These are phyloP conservation scores for Cyclura pinguis DNA, from an alignment of 2,797 vertebrate genomes.

Conservation along the genomic window DNA sequence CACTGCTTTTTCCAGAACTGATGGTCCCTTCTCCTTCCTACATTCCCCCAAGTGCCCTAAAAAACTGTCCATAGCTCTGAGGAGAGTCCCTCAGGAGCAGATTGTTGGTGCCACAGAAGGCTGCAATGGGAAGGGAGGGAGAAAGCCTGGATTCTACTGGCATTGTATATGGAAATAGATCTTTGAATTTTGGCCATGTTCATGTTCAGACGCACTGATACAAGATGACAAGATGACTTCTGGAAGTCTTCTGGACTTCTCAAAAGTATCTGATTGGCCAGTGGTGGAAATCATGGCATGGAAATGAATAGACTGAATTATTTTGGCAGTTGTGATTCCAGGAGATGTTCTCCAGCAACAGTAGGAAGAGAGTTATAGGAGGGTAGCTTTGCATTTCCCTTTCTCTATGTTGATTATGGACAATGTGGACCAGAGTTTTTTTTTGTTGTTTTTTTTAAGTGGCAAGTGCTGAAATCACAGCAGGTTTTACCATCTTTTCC, in stretches of 20 bases:
- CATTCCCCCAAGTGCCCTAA: too few relatives aligned
- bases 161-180: too few relatives aligned
- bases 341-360: background rate
- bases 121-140: too few relatives aligned
- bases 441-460: background rate
- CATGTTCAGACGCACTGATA: background rate
- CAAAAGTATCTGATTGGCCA: too few relatives aligned
- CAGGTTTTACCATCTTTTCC: constrained; percentile 18
- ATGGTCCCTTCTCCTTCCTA: too few relatives aligned
- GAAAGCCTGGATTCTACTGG: too few relatives aligned
- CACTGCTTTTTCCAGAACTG: too few relatives aligned
- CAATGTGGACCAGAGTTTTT: background rate
- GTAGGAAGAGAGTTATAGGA: background rate
- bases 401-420: background rate
- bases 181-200: too few relatives aligned
- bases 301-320: background rate
- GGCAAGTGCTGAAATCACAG: constrained; percentile 26
- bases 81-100: too few relatives aligned
- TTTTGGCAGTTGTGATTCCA: background rate
- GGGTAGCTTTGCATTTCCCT: background rate
- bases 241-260: background rate
- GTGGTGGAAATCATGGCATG: background rate
- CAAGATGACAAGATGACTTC: too few relatives aligned
- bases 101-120: too few relatives aligned
- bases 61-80: too few relatives aligned